A percentile compares a stretch with the other conserved stretches of the same genome.
These are phyloP conservation scores for Folsomia manolachei DNA, from an alignment of 2,888 invertebrate species.

Conservation along the genomic window DNA sequence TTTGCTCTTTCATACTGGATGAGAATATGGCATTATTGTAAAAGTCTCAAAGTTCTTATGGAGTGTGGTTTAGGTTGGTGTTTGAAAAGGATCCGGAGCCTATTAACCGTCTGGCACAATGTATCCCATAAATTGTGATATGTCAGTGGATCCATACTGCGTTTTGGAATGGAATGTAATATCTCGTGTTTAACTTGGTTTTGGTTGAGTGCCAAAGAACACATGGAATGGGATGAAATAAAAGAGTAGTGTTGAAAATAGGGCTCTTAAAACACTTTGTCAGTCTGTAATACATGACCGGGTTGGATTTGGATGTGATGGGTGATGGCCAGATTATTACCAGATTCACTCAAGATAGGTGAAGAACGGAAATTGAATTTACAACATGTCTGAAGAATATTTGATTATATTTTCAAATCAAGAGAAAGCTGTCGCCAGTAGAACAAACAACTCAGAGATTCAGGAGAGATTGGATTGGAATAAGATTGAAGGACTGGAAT, in stretches of 20 bases:
- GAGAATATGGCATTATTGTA: too few species aligned
- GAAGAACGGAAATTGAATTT: neutral
- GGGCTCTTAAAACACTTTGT: too few species aligned
- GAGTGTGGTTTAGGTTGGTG: too few species aligned
- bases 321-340: neutral
- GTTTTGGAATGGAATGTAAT: neutral
- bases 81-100: too few species aligned
- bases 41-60: too few species aligned
- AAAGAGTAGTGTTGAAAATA: neutral
- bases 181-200: neutral
- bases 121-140: neutral
- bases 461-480: neutral
- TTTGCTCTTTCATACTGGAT: too few species aligned
- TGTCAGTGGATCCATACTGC: neutral
- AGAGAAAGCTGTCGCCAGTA: neutral
- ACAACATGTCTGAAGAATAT: neutral
- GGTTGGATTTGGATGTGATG: too few species aligned
- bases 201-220: slow-evolving; percentile 12
- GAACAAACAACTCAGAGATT: neutral
- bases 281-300: too few species aligned
- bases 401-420: too few species aligned
- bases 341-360: neutral
- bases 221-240: neutral
- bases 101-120: neutral
- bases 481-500: neutral